Evolutionary conservation across 2,113 vertebrate species (phyloP).

Genomic region (Chlamydotis undulata): DNA sequence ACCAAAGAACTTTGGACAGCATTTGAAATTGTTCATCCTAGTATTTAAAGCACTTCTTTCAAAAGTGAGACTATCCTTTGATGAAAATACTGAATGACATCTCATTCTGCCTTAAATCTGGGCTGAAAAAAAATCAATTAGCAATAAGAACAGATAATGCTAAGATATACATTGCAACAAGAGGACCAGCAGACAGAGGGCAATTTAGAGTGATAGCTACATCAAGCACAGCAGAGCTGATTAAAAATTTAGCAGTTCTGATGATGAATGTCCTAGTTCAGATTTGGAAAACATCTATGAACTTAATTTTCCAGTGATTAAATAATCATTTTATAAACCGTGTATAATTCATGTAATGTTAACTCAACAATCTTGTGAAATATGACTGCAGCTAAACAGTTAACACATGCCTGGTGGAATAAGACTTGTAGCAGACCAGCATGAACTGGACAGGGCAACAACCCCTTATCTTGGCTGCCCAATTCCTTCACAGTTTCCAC

Average conservation of each 20-base stretch:
- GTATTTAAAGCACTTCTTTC: conserved; percentile 15
- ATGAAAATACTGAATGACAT: conserved; percentile 16
- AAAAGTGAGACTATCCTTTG: conserved; percentile 14
- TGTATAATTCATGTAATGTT: conserved; percentile 78
- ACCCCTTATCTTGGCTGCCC: neutral
- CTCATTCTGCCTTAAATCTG: conserved; percentile 52
- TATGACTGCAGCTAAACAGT: conserved; percentile 72
- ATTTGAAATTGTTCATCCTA: neutral
- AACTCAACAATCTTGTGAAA: conserved; percentile 71
- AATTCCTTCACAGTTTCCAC: neutral
- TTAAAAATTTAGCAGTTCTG: conserved; percentile 82
- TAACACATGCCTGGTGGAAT: conserved; percentile 41
- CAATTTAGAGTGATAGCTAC: conserved; percentile 76
- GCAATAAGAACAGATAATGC: conserved; percentile 19
- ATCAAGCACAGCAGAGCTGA: conserved; percentile 71
- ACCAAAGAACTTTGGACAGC: neutral
- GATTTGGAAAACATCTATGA: conserved; percentile 78
- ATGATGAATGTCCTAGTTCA: conserved; percentile 79
- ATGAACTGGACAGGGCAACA: neutral
- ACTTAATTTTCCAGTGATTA: conserved; percentile 83
- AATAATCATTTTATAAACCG: conserved; percentile 81
- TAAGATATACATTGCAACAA: conserved; percentile 53
- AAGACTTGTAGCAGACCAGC: neutral
- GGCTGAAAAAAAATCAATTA: conserved; percentile 73
- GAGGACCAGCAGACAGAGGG: conserved; percentile 55